Evolutionary conservation across 2,888 invertebrate species (phyloP).

Genomic region (Scrobipalpa costella): DNA sequence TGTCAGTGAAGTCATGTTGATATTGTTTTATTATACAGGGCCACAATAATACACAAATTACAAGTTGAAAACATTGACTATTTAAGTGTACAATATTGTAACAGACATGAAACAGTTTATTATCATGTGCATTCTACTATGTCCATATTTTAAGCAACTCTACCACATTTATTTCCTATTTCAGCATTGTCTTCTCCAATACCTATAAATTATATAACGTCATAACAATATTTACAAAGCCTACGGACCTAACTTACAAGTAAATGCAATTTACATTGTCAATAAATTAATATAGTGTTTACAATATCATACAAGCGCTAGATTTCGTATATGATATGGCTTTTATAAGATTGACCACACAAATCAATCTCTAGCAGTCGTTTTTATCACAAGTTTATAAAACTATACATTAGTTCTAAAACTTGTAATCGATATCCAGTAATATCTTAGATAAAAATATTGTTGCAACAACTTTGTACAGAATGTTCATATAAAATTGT

Average conservation of each 20-base stretch:
- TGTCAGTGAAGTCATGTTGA: neutral
- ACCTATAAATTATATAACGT: constrained; percentile 82
- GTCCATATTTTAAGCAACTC: constrained; percentile 64
- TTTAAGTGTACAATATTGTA: constrained; percentile 59
- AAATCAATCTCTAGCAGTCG: constrained; percentile 64
- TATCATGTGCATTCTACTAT: constrained; percentile 69
- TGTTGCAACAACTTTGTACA: constrained; percentile 18
- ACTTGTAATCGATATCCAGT: constrained; percentile 29
- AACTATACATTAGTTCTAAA: constrained; percentile 32
- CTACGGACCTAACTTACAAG: constrained; percentile 76
- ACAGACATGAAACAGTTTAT: constrained; percentile 61
- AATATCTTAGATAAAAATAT: constrained; percentile 13
- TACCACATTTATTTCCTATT: constrained; percentile 71
- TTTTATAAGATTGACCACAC: constrained; percentile 70
- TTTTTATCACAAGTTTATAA: constrained; percentile 37
- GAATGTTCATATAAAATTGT: constrained; percentile 13
- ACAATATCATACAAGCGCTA: constrained; percentile 79
- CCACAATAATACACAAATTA: constrained; percentile 72
- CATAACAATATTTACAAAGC: constrained; percentile 82
- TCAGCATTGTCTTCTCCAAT: constrained; percentile 64
- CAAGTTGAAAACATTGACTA: constrained; percentile 73
- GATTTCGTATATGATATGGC: constrained; percentile 77
- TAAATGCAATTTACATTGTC: constrained; percentile 79
- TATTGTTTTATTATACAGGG: constrained; percentile 43
- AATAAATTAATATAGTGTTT: constrained; percentile 79